phyloP scores from a whole-genome alignment of 1,140 invertebrate genomes.

The Anastatus disparis region DNA sequence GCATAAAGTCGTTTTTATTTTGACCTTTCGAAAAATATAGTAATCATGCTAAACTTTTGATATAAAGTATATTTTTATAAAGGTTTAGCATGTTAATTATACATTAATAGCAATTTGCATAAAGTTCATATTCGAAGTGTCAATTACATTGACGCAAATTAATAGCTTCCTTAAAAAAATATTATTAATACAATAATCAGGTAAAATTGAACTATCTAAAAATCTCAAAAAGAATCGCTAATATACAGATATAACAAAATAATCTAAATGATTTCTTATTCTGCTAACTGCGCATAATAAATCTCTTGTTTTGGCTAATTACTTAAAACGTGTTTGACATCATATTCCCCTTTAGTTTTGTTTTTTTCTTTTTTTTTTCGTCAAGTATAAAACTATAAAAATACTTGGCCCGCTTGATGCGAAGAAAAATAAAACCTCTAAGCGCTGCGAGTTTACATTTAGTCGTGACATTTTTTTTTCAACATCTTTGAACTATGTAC shows the following conservation, averaged over 20 bases:
- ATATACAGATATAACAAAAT: constrained; percentile 30
- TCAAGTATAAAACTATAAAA: constrained; percentile 39
- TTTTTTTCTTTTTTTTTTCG: too few relatives aligned
- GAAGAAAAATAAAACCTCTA: constrained; percentile 33
- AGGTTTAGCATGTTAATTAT: too few relatives aligned
- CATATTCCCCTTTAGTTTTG: neutral
- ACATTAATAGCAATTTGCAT: too few relatives aligned
- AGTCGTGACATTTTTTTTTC: neutral
- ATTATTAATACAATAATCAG: neutral
- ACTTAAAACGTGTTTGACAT: constrained; percentile 14
- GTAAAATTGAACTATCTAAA: constrained; percentile 30
- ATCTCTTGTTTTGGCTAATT: constrained; percentile 30
- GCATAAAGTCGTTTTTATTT: neutral
- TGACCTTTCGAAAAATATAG: neutral
- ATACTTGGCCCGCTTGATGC: constrained; percentile 17
- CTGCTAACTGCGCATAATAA: neutral
- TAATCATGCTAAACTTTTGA: neutral
- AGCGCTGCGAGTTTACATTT: constrained; percentile 18
- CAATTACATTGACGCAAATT: too few relatives aligned
- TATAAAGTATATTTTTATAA: too few relatives aligned
- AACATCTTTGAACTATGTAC: constrained; percentile 20
- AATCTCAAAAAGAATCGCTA: constrained; percentile 29
- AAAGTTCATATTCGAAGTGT: too few relatives aligned
- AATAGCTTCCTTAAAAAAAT: neutral
- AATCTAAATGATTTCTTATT: constrained; percentile 1